phyloP scores from a whole-genome alignment of 2,888 invertebrate species.

The Ceratothoa steindachneri region DNA sequence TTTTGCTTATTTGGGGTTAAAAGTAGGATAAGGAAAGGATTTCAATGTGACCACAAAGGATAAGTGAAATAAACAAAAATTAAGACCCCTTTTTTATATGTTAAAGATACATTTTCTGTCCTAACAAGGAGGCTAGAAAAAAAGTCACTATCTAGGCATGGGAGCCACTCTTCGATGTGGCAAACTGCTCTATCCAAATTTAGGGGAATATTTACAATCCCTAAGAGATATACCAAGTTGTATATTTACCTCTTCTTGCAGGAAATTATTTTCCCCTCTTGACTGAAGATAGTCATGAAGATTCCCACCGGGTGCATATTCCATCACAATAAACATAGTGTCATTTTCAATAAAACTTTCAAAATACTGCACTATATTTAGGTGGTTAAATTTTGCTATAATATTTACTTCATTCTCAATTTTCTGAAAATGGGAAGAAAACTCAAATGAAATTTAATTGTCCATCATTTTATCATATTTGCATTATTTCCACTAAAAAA shows the following conservation, averaged over 20 bases:
- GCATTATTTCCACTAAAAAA: too few relatives aligned
- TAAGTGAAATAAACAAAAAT: too few relatives aligned
- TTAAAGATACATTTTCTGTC: too few relatives aligned
- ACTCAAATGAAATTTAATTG: neutral
- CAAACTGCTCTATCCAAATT: neutral
- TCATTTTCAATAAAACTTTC: conserved; percentile 64
- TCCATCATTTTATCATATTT: too few relatives aligned
- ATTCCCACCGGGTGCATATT: conserved; percentile 75
- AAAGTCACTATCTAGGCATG: neutral
- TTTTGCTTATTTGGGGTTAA: too few relatives aligned
- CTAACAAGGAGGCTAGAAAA: neutral
- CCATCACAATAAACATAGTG: conserved; percentile 71
- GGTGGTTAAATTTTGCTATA: conserved; percentile 66
- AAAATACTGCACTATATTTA: conserved; percentile 69
- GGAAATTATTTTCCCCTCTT: conserved; percentile 28
- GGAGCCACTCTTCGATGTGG: neutral
- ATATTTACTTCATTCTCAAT: conserved; percentile 69
- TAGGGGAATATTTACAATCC: too few relatives aligned
- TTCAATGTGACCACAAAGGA: too few relatives aligned
- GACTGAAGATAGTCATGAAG: conserved; percentile 59
- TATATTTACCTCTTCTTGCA: conserved; percentile 43
- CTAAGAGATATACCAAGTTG: conserved; percentile 50
- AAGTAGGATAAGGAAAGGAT: too few relatives aligned
- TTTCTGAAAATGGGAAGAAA: conserved; percentile 53
- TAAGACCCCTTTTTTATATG: too few relatives aligned